phyloP scores from a whole-genome alignment of 2,113 vertebrate species.

The Psilopogon haemacephalus region DNA sequence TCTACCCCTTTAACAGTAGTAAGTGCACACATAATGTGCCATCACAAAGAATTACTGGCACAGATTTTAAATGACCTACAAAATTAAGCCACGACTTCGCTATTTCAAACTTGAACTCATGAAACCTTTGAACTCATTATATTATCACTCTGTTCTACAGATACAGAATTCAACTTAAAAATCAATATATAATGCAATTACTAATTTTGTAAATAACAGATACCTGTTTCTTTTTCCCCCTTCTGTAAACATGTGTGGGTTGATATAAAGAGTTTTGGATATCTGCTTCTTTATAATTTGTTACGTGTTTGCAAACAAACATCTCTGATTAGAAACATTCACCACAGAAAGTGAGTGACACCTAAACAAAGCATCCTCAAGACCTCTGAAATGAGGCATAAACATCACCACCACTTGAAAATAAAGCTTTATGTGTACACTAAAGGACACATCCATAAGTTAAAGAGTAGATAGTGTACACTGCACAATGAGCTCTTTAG shows the following conservation, averaged over 20 bases:
- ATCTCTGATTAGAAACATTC: background rate
- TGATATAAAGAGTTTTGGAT: background rate
- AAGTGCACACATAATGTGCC: background rate
- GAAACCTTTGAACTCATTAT: slow-evolving; percentile 6
- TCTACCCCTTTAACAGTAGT: background rate
- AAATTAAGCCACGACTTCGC: background rate
- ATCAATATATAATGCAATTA: slow-evolving; percentile 26
- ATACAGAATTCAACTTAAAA: slow-evolving; percentile 9
- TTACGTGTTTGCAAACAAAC: background rate
- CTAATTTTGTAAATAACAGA: background rate
- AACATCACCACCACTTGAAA: background rate
- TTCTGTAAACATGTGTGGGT: background rate
- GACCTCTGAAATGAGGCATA: background rate
- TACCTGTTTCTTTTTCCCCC: background rate
- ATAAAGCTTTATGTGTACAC: background rate
- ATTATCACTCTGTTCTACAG: background rate
- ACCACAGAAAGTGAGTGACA: background rate
- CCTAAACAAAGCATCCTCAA: background rate
- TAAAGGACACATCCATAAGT: no score
- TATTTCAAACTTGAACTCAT: background rate
- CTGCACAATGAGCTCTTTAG: background rate
- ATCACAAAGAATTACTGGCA: background rate
- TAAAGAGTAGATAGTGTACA: accelerated
- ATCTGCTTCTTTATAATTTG: background rate
- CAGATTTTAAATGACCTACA: background rate